Base-by-base conservation (phyloP, 2,113 vertebrate genomes). In the Hyaena hyaena region DNA sequence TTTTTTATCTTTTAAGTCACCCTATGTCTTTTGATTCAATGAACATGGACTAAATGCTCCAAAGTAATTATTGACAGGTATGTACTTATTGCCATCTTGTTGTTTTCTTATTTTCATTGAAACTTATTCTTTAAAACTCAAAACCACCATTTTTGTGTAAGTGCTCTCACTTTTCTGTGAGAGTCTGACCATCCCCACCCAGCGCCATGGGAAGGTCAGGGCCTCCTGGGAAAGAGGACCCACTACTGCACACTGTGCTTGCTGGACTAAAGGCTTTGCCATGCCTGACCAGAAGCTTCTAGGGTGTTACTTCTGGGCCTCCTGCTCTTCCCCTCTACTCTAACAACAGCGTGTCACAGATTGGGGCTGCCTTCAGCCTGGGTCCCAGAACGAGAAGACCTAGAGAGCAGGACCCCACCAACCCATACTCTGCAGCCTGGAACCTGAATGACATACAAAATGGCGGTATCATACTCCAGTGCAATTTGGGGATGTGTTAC, bases 61-160 rank as follows among this genome's bases (percentile, higher is more conserved):
- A 53, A 33, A 79, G 48, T 53, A 79, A 48, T 53, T 79, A 53
- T 2, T 79, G 76, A 33, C 48, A 79, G 48, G 48, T 79, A 33
- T n/a, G 31, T 11, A 79, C 48, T 79, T 79, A 53, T 5, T 79
- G 76, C 48, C 31, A n/a, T n/a, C 31, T 79, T 79, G 28, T 50
- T 33, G 4, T 53, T 84, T 84, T 84, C 28, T 63, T 50, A 14
- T 31, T 77, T 17, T 5, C 19, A 28, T 31, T 81, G 50, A 81
- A n/a, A 82, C 10, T 86, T 45, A 73, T 45, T 26, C 71, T 86
- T 81, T 10, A 77, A 96, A 96, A 90, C 58, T 68, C 82, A 48
- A 73, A 88, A 73, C 28, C 35, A 43, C 50, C 76, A 35, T 35
- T 61, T 45, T 71, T 50, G 73, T 68, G 55, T 53, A 8, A 4